A percentile compares a stretch with the other conserved stretches of the same genome.
These are phyloP conservation scores for Tychaedon coryphoeus DNA, from an alignment of 2,113 vertebrate genomes.

Conservation along the genomic window DNA sequence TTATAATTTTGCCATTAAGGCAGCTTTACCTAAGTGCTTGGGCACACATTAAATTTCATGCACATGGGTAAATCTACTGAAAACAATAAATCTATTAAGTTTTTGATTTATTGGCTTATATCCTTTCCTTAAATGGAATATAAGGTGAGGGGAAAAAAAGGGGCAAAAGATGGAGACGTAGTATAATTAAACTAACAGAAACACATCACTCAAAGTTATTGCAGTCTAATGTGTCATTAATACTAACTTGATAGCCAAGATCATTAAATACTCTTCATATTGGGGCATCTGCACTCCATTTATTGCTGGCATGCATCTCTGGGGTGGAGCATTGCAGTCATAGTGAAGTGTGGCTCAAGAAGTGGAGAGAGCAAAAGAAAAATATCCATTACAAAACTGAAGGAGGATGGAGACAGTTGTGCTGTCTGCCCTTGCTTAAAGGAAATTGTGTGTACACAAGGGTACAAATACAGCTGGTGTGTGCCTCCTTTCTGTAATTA, in stretches of 20 bases:
- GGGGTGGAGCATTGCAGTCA: not conserved
- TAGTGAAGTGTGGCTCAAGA: not conserved
- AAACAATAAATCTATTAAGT: not conserved
- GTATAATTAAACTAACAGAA: not conserved
- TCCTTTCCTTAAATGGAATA: not conserved
- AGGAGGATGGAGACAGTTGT: not conserved
- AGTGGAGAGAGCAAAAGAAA: not conserved
- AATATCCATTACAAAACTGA: not conserved
- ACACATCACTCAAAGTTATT: not conserved
- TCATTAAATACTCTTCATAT: not conserved
- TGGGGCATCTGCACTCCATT: not conserved
- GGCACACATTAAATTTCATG: not conserved
- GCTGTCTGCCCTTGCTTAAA: not conserved
- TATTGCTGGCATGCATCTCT: not conserved
- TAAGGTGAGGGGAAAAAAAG: not conserved
- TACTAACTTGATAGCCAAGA: not conserved
- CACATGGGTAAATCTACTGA: not conserved
- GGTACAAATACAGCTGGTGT: not conserved
- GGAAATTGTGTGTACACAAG: not conserved
- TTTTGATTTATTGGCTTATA: not conserved
- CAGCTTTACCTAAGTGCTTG: not conserved
- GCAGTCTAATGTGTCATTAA: not conserved
- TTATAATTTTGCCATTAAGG: not conserved
- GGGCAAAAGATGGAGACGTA: not conserved
- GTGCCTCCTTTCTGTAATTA: not conserved